Conservation (phyloP, 2,888 invertebrate species). For the Noctua pronuba region DNA sequence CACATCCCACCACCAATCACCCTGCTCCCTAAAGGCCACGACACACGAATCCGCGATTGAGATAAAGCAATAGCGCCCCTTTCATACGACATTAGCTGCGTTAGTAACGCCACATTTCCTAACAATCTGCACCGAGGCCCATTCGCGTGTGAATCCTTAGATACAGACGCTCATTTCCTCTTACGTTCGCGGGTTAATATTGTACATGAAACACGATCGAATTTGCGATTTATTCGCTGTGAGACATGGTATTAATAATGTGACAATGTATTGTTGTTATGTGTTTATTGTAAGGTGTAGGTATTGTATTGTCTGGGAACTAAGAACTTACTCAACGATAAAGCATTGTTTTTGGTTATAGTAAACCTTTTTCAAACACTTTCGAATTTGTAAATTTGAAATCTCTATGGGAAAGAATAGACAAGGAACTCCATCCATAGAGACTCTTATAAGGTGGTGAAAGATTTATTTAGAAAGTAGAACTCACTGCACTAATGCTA, state of each 20-base stretch:
- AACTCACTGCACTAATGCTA: not conserved
- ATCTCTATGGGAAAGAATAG: not conserved
- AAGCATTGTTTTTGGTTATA: not conserved
- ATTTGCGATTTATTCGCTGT: conserved; percentile 67
- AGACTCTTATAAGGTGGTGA: not conserved
- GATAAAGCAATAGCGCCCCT: conserved; percentile 88
- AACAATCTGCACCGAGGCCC: conserved; percentile 87
- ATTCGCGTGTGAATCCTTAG: conserved; percentile 90
- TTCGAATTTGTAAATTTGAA: not conserved
- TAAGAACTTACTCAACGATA: not conserved
- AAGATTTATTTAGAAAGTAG: not conserved
- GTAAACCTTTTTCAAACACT: not conserved
- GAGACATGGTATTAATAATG: conserved; percentile 62
- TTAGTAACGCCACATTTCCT: conserved; percentile 90
- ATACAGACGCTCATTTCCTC: conserved; percentile 89
- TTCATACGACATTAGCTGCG: conserved; percentile 90
- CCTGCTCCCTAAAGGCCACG: conserved; percentile 72
- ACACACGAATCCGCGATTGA: conserved; percentile 80
- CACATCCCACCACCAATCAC: conserved; percentile 75
- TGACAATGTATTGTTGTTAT: conserved; percentile 51
- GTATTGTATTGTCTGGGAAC: not conserved
- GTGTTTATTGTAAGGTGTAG: conserved; percentile 13
- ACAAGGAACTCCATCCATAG: not conserved
- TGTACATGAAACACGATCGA: conserved; percentile 64
- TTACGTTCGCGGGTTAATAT: conserved; percentile 75